Base-by-base conservation (phyloP, 2,888 invertebrate species). In the Drosophila atripex region DNA sequence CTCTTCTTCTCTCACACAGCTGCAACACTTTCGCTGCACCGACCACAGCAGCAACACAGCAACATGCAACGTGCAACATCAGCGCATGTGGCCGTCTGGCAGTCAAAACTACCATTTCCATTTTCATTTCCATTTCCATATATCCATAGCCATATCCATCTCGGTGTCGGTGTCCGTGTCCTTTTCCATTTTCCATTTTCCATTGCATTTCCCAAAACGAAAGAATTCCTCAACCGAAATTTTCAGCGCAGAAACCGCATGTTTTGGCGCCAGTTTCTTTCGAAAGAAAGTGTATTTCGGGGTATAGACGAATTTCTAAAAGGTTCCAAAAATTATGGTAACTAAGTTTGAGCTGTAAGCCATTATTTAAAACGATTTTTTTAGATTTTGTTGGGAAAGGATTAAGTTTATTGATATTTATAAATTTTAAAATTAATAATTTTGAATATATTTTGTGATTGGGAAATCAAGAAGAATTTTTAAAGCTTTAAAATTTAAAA, bases 1-100 rank as follows among this genome's bases (percentile, higher is more conserved):
- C 5, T 7, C 11, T 14, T 38, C 38, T 7, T 49, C 61, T 45
- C 14, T 21, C 30, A 59, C 63, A 59, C 63, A 64, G 63, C 47
- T 71, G 75, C 83, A 82, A 82, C 73, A 82, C 76, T 83, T 83
- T 85, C 76, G 79, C 59, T 78, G 78, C 75, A 65, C 53, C 54
- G 60, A 64, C 63, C 38, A 14, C 21, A 21, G 7, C 38, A 38
- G 38, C 38, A 39, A 16, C 39, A 39, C 16, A 18, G 39, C 39
- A 41, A 23, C 54, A 32, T 59, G 66, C 58, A 52, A 51, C 57
- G 43, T 41, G 23, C 55, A 8, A 3, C 59, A 60, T 25, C 78
- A 64, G 78, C 63, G 77, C 66, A 75, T 77, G 71, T 64, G 73
- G 73, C 66, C 65, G 38, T 55, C 32, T 41, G 30, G 16, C 58